Base-by-base conservation (phyloP, 2,113 vertebrate genomes). In the Brachyhypopomus occidentalis region DNA sequence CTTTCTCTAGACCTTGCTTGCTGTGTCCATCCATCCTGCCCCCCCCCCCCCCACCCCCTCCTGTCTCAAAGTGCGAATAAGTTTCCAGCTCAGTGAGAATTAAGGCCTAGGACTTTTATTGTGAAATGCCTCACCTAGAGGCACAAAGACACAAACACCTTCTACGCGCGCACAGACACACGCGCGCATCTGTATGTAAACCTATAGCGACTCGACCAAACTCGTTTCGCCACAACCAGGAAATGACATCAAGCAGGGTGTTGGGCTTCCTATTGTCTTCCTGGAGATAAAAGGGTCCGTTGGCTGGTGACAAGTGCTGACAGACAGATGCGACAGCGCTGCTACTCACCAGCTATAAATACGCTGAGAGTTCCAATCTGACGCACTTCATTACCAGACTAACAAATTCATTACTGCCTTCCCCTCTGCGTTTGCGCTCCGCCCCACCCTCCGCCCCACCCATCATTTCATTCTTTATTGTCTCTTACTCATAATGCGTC, bases 71-170 rank as follows among this genome's bases (percentile, higher is more conserved):
- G 70, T 75, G 77, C 72, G 88, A 84, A 84, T 87, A 67, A 62
- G 73, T 74, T 88, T 81, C 76, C 81, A 87, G 82, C 36, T n/a
- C n/a, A 67, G 79, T 73, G 66, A 79, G 78, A 78, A 79, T 84
- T 89, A 90, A 91, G 88, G 89, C 87, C 71, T 72, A 81, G 82
- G 82, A 86, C 86, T 85, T 81, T 77, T 86, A 77, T 79, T 87
- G 86, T 83, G 80, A 83, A 83, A 85, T 78, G 76, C 62, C 62
- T 14, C 62, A 64, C 62, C 62, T 30, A 6, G 12, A 64, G 62
- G 14, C 12, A 30, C 16, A 74, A 74, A n/a, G n/a, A n/a, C n/a
- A n/a, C n/a, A 70, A 20, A 56, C 25, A 36, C 19, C 45, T 52
- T 11, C 12, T 1, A 38, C 36, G 20, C 34, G 20, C 23, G 20